Base-by-base conservation (phyloP, 2,888 invertebrate genomes). In the Hofmannophila pseudospretella region DNA sequence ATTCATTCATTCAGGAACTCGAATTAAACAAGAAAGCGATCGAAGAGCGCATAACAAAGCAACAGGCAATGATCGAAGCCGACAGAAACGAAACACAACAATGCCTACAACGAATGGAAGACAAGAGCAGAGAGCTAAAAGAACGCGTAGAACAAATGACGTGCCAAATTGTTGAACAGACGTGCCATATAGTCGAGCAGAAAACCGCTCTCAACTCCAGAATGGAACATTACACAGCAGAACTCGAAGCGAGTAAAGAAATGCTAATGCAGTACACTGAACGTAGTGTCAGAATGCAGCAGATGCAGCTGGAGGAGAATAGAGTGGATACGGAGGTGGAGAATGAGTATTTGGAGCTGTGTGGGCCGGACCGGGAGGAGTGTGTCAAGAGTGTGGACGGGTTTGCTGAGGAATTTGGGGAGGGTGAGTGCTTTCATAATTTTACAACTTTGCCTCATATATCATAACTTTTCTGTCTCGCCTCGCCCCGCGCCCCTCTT, bases 371-470 rank as follows among this genome's bases (percentile, higher is more conserved):
- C 27, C 52, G 50, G 0, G 46, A 64, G 0, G 47, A 61, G 9
- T 68, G 67, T 33, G 42, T 53, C 3, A 49, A 55, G 5, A 59
- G 70, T 31, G 44, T 82, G 7, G 59, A 61, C 4, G 58, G 60
- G 10, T 88, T 75, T 47, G 59, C 52, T 4, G 61, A 72, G n/a
- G 67, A 80, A 25, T 67, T 88, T 22, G 65, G 71, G 1, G 64
- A 72, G 36, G 88, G 89, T 79, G 56, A 58, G 40, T 60, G 16
- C 22, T n/a, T n/a, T n/a, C n/a, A n/a, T n/a, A n/a, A n/a, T n/a
- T n/a, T n/a, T n/a, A n/a, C n/a, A n/a, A n/a, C n/a, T n/a, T n/a
- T n/a, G n/a, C n/a, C n/a, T n/a, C n/a, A n/a, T n/a, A n/a, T n/a
- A n/a, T n/a, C n/a, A n/a, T n/a, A n/a, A n/a, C n/a, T n/a, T n/a